Evolutionary conservation across 2,888 invertebrate genomes (phyloP).

Genomic region (Cantharis nigra): DNA sequence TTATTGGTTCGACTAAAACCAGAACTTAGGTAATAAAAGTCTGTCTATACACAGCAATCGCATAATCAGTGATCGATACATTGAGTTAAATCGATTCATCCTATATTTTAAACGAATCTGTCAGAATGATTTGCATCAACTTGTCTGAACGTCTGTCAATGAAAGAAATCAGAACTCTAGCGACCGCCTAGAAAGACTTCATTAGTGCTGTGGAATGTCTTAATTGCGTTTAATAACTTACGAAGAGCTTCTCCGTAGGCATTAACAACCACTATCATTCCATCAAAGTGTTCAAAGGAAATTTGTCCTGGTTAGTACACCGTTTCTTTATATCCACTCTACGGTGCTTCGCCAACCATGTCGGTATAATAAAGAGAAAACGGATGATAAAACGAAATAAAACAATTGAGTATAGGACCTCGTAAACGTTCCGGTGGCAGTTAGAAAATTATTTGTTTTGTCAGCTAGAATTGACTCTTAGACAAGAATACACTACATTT

Average conservation of each 20-base stretch:
- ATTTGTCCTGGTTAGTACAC: constrained; percentile 2
- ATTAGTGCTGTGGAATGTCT: constrained; percentile 26
- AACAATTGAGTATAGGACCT: constrained; percentile 31
- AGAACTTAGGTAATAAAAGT: not conserved
- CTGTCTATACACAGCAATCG: not conserved
- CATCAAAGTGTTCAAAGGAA: constrained; percentile 18
- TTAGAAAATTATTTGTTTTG: constrained; percentile 33
- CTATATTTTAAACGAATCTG: constrained; percentile 31
- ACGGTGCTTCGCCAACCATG: not conserved
- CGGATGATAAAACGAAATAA: constrained; percentile 29
- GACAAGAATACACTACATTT: constrained; percentile 21
- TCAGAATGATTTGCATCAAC: constrained; percentile 37
- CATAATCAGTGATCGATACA: not conserved
- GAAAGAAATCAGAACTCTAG: constrained; percentile 17
- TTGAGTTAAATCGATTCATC: constrained; percentile 14
- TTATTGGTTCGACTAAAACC: not conserved
- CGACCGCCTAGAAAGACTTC: constrained; percentile 26
- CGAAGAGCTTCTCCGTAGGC: constrained; percentile 24
- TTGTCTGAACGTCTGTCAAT: constrained; percentile 20
- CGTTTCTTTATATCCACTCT: not conserved
- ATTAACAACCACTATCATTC: constrained; percentile 17
- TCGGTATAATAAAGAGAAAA: constrained; percentile 20
- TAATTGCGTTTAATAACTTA: constrained; percentile 26
- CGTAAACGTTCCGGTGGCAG: constrained; percentile 33
- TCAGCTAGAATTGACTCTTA: constrained; percentile 7